phyloP scores from a whole-genome alignment of 2,797 vertebrate species.

The Sebastes wilsoni region DNA sequence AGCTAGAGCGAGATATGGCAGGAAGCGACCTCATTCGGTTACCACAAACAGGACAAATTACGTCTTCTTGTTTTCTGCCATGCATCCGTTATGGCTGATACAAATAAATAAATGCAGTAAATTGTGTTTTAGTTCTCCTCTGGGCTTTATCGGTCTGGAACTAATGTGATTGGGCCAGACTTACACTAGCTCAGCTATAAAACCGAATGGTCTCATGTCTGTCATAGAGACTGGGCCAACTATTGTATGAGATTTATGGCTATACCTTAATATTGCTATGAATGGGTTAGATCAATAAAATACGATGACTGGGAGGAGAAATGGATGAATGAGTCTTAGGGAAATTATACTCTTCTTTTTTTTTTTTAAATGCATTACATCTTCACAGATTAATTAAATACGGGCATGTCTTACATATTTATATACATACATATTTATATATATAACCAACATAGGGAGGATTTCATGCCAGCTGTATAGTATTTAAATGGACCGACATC shows the following conservation, averaged over 20 bases:
- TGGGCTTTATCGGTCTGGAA: slow-evolving; percentile 27
- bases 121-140: slow-evolving; percentile 41
- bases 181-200: slow-evolving; percentile 19
- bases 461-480: neutral
- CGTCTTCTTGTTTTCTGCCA: neutral
- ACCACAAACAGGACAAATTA: neutral
- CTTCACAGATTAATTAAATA: neutral
- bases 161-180: slow-evolving; percentile 56
- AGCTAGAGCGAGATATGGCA: neutral
- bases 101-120: slow-evolving; percentile 26
- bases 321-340: neutral
- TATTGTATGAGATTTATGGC: slow-evolving; percentile 4
- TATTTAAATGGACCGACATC: neutral
- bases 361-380: neutral
- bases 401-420: neutral
- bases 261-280: slow-evolving; percentile 1
- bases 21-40: slow-evolving; percentile 18
- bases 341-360: neutral
- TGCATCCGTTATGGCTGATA: neutral
- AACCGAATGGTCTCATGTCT: slow-evolving; percentile 29
- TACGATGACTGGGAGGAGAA: neutral
- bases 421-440: neutral
- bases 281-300: slow-evolving; percentile 21
- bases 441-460: neutral
- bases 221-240: slow-evolving; percentile 8